A percentile compares a stretch with the other conserved stretches of the same genome.
These are phyloP conservation scores for Meghimatium bilineatum DNA, from an alignment of 2,888 invertebrate genomes.

Conservation along the genomic window DNA sequence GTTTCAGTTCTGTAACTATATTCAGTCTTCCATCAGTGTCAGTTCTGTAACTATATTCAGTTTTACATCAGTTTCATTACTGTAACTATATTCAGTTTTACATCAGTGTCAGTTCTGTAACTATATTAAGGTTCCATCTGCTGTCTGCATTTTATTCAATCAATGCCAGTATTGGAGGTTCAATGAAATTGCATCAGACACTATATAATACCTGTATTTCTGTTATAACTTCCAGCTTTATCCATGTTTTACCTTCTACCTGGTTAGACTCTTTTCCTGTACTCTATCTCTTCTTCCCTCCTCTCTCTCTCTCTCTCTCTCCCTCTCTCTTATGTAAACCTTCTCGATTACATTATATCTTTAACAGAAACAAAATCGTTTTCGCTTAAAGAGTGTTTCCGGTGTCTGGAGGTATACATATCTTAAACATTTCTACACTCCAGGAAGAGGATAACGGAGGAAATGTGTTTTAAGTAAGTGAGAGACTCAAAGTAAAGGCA, in stretches of 20 bases:
- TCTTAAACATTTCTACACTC: constrained; percentile 12
- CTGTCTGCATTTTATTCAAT: background rate
- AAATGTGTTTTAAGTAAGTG: background rate
- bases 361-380: constrained; percentile 12
- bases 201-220: background rate
- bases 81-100: background rate
- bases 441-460: background rate
- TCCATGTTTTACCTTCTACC: constrained; percentile 3
- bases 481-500: background rate
- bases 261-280: no score
- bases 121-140: background rate
- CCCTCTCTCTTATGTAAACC: background rate
- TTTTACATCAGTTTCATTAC: no score
- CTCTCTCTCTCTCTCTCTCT: background rate
- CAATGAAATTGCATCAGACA: background rate
- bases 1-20: no score
- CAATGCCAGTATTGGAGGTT: background rate
- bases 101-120: background rate
- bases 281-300: no score
- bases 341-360: background rate
- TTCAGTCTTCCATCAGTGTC: no score
- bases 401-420: background rate
- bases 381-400: constrained; percentile 17
- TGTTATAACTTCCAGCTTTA: background rate
- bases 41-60: no score